Evolutionary conservation across 2,113 vertebrate genomes (phyloP), one percentile per base, ranked within the genome.

Genomic region (Macroglossus sobrinus): DNA sequence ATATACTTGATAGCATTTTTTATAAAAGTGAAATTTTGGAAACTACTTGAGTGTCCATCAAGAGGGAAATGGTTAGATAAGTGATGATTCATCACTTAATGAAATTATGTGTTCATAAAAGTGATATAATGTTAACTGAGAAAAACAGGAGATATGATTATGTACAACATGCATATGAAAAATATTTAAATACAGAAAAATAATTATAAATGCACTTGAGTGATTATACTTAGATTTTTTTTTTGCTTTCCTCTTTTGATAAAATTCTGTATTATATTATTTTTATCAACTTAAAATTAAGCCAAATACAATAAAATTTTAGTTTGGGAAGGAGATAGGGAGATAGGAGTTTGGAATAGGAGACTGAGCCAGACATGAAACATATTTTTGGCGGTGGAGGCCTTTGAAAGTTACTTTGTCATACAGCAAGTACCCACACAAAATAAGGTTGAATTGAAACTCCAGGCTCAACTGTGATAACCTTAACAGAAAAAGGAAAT

Each of bases 231-330:
- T 76, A 96, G 15, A 7, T 74, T 75, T 19, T 71, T 19, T 71
- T 71, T 76, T 76, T 43, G 30, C 66, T 72, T 94, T 85, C 21
- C 38, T 55, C 15, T 66, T 89, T 59, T 91, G 66, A 24, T 38
- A 89, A 75, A 76, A 84, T 74, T 91, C n/a, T 72, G 30, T 92
- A 11, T 93, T 88, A 82, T 64, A 55, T 84, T 71, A 78, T 96
- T 79, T 95, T 71, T 14, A 72, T 81, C 63, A 38, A 93, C 19
- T 91, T 64, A 72, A 88, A 35, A 85, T 59, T n/a, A 87, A 79
- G 35, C 74, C 75, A 80, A 91, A 85, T 78, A 55, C 64, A 85
- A 66, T 9, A 53, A 74, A 84, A 82, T 61, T 76, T 86, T 80
- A 68, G 40, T 87, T 57, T 95, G 68, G 22, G 13, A 11, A 71